Base-by-base conservation (phyloP, 2,113 vertebrate species). In the Mola mola region DNA sequence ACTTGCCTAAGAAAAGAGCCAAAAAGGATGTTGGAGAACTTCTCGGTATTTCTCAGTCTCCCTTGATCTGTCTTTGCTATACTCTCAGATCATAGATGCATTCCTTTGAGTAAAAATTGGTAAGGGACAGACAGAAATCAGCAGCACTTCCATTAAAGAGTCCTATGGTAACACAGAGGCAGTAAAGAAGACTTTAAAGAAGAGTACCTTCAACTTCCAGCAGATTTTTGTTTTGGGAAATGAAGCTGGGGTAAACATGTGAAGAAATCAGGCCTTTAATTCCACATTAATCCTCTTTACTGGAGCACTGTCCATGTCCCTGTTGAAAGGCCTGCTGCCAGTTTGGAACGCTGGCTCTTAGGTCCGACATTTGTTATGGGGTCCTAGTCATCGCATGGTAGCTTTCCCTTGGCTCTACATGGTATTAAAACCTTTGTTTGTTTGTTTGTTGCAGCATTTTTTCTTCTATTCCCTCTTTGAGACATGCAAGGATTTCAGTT, bases 231-330 rank as follows among this genome's bases (percentile, higher is more conserved):
- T 70, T 66, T 72, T 72, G 38, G 43, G 36, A 72, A 75, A 53
- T 77, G 49, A 70, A 21, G 44, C 73, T 73, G 8, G 59, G 56
- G 69, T 75, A 81, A 84, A 87, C 67, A 73, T 78, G 76, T 79
- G 66, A 67, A 77, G 59, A 83, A 82, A 87, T 79, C 79, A 67
- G 60, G 78, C 75, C 71, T 81, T 64, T 84, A 86, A 83, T 83
- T 81, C 84, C 72, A 62, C 52, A 57, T 72, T 86, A 88, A 88
- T 88, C 83, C 73, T 83, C 73, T 87, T 88, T 84, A 52, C 83
- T 73, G 67, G 69, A 55, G 65, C 50, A 52, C 63, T 59, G 59
- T 66, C 60, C 72, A 37, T 63, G 57, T 49, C 63, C 67, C 59
- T 1, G 0, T 74, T 77, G 78, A 72, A 72, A 79, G 58, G 13